phyloP scores from a whole-genome alignment of 2,113 vertebrate genomes.

The Uria aalge region DNA sequence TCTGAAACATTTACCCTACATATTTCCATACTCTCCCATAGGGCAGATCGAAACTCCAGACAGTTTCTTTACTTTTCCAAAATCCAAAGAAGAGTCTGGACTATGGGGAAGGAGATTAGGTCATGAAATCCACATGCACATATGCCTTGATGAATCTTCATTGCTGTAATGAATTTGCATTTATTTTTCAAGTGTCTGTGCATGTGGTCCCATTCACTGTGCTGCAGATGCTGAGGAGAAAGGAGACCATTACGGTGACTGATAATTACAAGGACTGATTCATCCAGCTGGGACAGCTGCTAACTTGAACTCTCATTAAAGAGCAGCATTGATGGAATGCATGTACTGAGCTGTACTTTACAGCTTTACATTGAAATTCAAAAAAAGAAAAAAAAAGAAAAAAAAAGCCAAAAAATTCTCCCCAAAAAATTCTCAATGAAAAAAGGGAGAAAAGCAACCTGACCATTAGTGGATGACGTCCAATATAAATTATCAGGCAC shows the following conservation, averaged over 20 bases:
- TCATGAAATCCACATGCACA: neutral
- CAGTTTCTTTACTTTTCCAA: neutral
- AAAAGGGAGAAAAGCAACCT: neutral
- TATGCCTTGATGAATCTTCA: neutral
- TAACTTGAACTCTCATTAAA: neutral
- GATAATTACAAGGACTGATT: neutral
- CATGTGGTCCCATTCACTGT: neutral
- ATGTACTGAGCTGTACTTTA: neutral
- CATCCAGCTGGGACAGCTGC: neutral
- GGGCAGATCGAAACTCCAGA: neutral
- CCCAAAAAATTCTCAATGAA: neutral
- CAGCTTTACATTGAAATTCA: neutral
- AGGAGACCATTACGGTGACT: neutral
- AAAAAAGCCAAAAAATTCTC: neutral
- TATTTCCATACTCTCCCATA: neutral
- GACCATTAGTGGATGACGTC: neutral
- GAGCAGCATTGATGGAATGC: neutral
- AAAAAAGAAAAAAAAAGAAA: neutral
- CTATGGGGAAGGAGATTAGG: neutral
- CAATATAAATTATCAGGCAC: neutral
- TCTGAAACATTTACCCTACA: neutral
- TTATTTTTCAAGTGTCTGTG: neutral
- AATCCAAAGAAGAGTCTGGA: neutral
- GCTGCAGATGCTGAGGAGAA: neutral
- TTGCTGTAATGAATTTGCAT: neutral